These are phyloP conservation scores for Calyptommatus sinebrachiatus DNA, from an alignment of 2,113 vertebrate species.

Conservation along the genomic window DNA sequence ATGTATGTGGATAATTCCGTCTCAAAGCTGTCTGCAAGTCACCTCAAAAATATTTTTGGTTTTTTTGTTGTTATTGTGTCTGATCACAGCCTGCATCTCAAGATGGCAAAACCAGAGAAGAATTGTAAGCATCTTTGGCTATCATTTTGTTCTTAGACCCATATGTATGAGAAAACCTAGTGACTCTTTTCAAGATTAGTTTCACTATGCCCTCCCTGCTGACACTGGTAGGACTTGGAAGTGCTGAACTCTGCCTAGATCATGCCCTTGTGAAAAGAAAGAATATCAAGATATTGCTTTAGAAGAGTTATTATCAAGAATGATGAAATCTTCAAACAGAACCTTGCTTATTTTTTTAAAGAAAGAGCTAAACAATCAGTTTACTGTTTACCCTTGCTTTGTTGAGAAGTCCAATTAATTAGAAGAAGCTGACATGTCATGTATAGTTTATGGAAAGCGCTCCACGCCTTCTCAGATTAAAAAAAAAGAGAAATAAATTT, in stretches of 20 bases:
- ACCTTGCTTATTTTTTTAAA: background rate
- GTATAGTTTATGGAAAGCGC: background rate
- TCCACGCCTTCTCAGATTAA: background rate
- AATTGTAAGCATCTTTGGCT: too few relatives aligned
- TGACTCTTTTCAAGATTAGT: background rate
- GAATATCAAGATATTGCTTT: constrained; percentile 64
- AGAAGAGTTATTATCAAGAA: constrained; percentile 42
- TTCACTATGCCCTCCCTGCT: background rate
- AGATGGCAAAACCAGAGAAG: too few relatives aligned
- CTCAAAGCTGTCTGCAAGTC: too few relatives aligned
- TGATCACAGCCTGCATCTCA: too few relatives aligned
- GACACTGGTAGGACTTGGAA: background rate
- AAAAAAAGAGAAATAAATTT: background rate
- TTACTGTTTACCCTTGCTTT: background rate
- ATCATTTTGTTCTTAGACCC: background rate
- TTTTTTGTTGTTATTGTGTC: too few relatives aligned
- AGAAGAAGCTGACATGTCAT: background rate
- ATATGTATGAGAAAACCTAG: background rate
- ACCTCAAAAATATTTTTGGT: too few relatives aligned
- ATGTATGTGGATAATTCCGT: too few relatives aligned
- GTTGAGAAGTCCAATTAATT: background rate
- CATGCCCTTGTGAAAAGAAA: background rate
- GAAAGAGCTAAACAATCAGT: constrained; percentile 32
- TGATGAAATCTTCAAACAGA: constrained; percentile 42
- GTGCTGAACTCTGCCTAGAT: background rate